Conservation (phyloP, 2,113 vertebrate species). For the Elephantulus edwardii region DNA sequence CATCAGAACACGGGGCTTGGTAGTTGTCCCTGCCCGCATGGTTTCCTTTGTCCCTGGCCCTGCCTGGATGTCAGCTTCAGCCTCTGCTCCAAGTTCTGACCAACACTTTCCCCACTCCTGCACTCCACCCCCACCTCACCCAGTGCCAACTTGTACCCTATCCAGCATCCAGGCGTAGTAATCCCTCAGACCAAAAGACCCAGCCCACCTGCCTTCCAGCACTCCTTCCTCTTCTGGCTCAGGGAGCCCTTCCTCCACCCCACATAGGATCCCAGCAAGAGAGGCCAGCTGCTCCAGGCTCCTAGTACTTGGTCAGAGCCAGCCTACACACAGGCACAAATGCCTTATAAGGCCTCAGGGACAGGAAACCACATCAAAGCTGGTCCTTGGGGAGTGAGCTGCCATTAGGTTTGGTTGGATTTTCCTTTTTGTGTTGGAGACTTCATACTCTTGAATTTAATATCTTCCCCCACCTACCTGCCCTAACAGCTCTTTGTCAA, state of each 20-base stretch:
- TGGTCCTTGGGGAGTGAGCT: conserved; percentile 63
- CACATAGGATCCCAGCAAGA: neutral
- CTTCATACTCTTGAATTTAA: conserved; percentile 81
- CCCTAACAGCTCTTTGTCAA: conserved; percentile 81
- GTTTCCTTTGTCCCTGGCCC: neutral
- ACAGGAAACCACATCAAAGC: conserved; percentile 85
- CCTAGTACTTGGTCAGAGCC: conserved; percentile 36
- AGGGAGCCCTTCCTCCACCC: neutral
- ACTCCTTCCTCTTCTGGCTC: neutral
- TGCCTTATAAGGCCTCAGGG: conserved; percentile 82
- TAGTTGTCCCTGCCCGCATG: no score
- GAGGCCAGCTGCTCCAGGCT: neutral
- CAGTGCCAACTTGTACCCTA: neutral
- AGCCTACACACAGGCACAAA: conserved; percentile 65
- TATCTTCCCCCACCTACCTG: conserved; percentile 71
- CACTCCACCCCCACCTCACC: neutral
- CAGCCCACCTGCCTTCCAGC: neutral
- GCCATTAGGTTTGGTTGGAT: conserved; percentile 42
- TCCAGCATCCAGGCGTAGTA: neutral
- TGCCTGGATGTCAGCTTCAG: neutral
- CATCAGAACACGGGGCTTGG: accelerated
- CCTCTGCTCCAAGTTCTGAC: conserved; percentile 6
- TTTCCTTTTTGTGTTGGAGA: conserved; percentile 82
- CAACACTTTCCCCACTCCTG: neutral
- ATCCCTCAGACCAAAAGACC: neutral